Base-by-base conservation (phyloP, 1,140 invertebrate genomes). In the Brachionus rubens region DNA sequence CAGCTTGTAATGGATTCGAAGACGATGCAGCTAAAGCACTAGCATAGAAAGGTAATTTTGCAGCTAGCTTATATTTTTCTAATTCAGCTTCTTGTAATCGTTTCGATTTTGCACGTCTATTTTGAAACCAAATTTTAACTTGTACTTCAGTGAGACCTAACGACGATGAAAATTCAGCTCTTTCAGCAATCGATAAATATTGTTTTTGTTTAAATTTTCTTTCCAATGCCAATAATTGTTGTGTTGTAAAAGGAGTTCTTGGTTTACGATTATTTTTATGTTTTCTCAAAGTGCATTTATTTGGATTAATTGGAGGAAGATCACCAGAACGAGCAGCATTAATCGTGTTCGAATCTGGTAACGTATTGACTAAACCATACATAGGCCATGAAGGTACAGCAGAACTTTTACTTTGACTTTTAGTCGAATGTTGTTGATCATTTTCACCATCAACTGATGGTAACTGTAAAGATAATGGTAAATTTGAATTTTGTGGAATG, bases 181-280 rank as follows among this genome's bases (percentile, higher is more conserved):
- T 86, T 83, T 98, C 95, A 0, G 93, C 96, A 1, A 98, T 87
- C 30, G 93, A 95, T 0, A 98, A 88, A 83, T 98, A 98, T 83
- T 98, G 97, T 85, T 98, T 98, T 46, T 92, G 92, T 82, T 96
- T 92, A 81, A 98, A 98, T 83, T 98, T 94, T 36, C 93, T 87
- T 83, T 98, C 95, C 36, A 98, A 85, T 83, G 97, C 94, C 2
- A 98, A 84, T 14, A 98, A 87, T 82, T 98, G 94, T 82, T 96
- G 93, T 52, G 92, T 95, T 0, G 94, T 97, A 85, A 98, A 98
- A 0, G 94, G 94, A 0, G 94, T 98, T 36, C 94, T 40, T 78
- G 94, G 87, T 76, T 94, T 87, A n/a, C 94, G 85, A 65, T 77
- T 77, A 24, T 68, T 50, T 19, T 77, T 77, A 28, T 77, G 76